Evolutionary conservation across 2,888 invertebrate species (phyloP).

Genomic region (Leucophora obtusa): DNA sequence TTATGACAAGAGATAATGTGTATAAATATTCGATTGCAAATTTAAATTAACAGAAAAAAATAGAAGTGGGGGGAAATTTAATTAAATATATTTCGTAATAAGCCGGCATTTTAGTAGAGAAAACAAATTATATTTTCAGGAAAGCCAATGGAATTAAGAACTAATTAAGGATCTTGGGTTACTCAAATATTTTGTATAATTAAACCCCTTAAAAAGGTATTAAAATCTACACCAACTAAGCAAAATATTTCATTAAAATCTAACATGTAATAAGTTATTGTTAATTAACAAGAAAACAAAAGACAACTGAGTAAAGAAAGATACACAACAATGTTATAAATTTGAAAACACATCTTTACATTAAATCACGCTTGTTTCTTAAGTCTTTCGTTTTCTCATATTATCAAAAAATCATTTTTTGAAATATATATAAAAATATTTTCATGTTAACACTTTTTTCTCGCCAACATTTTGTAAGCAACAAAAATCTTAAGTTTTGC

Average conservation of each 20-base stretch:
- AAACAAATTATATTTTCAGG: too few relatives aligned
- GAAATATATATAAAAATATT: slow-evolving; percentile 23
- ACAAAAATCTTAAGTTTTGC: slow-evolving; percentile 29
- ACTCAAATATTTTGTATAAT: too few relatives aligned
- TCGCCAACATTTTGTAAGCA: neutral
- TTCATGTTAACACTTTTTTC: slow-evolving; percentile 52
- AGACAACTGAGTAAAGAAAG: slow-evolving; percentile 31
- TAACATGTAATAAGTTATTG: slow-evolving; percentile 6
- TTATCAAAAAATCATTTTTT: slow-evolving; percentile 53
- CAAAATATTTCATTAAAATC: neutral
- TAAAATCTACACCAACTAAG: too few relatives aligned
- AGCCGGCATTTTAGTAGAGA: too few relatives aligned
- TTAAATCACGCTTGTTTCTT: slow-evolving; percentile 35
- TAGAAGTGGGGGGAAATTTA: too few relatives aligned
- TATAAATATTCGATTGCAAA: neutral
- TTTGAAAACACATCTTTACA: slow-evolving; percentile 20
- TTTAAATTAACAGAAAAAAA: too few relatives aligned
- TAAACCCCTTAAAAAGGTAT: too few relatives aligned
- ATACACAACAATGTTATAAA: slow-evolving; percentile 4
- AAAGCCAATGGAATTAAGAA: too few relatives aligned
- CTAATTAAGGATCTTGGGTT: too few relatives aligned
- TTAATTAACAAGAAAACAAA: neutral
- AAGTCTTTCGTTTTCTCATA: slow-evolving; percentile 47
- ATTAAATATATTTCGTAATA: too few relatives aligned
- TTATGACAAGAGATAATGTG: slow-evolving; percentile 21